These are phyloP conservation scores for Aspidoscelis tigris DNA, from an alignment of 2,113 vertebrate species.

Conservation along the genomic window DNA sequence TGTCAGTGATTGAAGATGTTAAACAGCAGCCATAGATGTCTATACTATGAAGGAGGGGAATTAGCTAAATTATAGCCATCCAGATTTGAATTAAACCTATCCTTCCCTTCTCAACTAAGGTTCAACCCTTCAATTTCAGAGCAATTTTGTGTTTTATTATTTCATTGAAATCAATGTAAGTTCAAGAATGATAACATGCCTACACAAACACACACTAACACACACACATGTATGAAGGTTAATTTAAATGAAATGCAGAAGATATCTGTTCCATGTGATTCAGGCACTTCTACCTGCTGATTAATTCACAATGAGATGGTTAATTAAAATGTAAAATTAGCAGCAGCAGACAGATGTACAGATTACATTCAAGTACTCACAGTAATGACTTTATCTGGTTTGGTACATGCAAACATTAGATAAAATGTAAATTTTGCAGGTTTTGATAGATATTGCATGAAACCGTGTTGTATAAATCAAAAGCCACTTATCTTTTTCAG, in stretches of 20 bases:
- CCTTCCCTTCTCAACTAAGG: background rate
- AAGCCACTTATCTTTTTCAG: too few relatives aligned
- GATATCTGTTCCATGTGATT: background rate
- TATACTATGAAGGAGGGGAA: background rate
- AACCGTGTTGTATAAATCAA: too few relatives aligned
- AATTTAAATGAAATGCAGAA: background rate
- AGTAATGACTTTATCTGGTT: slow-evolving; percentile 8
- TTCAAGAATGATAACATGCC: background rate
- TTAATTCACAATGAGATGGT: background rate
- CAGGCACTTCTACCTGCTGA: slow-evolving; percentile 2
- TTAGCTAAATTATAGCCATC: background rate
- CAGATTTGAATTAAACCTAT: background rate
- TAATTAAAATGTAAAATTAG: slow-evolving; percentile 32
- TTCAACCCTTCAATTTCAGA: background rate
- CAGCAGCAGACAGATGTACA: slow-evolving; percentile 3
- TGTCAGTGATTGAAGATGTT: background rate
- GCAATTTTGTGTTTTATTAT: background rate
- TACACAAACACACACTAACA: too few relatives aligned
- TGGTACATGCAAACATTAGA: background rate
- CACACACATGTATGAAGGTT: too few relatives aligned
- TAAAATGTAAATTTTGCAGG: background rate
- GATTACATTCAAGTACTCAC: slow-evolving; percentile 26
- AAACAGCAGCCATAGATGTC: background rate
- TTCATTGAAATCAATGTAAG: background rate
- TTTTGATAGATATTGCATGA: background rate